Evolutionary conservation across 2,113 vertebrate species (phyloP), one percentile per base, ranked within the genome.

Genomic region (Galeopterus variegatus): DNA sequence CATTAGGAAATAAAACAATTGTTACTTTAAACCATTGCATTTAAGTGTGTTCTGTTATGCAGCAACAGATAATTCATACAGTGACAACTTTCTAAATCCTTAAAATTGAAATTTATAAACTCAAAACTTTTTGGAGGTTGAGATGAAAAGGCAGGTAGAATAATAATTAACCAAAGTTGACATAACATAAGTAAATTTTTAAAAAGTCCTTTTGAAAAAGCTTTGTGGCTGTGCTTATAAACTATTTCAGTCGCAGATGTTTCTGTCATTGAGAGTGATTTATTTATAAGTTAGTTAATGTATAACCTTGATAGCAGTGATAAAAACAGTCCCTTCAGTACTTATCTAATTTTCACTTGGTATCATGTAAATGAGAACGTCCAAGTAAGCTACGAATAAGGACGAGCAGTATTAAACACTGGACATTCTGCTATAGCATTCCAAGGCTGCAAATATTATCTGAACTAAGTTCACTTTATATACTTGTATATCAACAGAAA

Each of bases 231-330:
- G 17, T 75, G n/a, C 3, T 88, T 75, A 70, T 31, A 45, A 64
- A 81, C 18, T 1, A 18, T 93, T 62, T 69, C 45, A 52, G 19
- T 67, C 50, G 50, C 64, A 75, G 5, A 52, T 80, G 26, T 69
- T 93, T 96, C 69, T 93, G 73, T 92, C 69, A 83, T 6, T 1
- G 33, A 83, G 70, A 84, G 23, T 41, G 70, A 88, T 80, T 95
- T 92, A 72, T 83, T 90, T 69, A 24, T 90, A 83, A 50, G 23
- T 52, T 36, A 67, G 33, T 62, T 77, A 80, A 94, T n/a, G 8
- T 62, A 52, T 83, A 90, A 60, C 81, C 31, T 84, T 95, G n/a
- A 70, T 8, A 84, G 31, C 33, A 64, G 18, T 62, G 73, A 89
- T 41, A 56, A 73, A 54, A 79, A 54, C 17, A 36, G 75, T 86